Evolutionary conservation across 2,113 vertebrate genomes (phyloP), one percentile per base, ranked within the genome.

Genomic region (Tiliqua scincoides): DNA sequence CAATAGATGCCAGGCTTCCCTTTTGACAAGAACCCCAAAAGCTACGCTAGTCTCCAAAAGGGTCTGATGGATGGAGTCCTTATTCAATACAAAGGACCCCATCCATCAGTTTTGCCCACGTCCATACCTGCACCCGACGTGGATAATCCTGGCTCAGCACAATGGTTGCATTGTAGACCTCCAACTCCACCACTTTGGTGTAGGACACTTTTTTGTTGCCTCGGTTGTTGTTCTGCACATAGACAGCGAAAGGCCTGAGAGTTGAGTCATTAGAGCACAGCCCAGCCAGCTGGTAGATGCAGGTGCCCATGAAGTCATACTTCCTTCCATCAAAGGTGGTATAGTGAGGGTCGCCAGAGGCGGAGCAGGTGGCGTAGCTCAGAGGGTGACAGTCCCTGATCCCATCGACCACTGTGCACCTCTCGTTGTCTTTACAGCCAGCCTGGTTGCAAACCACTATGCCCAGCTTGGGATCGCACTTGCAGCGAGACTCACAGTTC

Each of bases 371-470:
- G 17, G 88, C 86, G 0, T 0, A 85, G 70, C 89, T 91, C 27
- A 68, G 21, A 6, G 96, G 93, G n/a, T 92, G 83, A 35, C 97
- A 97, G 27, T 85, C 91, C 1, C 85, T 37, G 52, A 96, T 87
- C 0, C 97, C 97, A 0, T 92, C 63, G 52, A 91, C 92, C 70
- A 96, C 6, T 0, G 8, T 1, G 12, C 97, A 98, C 23, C n/a
- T 79, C 76, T 97, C 92, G 0, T 91, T 90, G 0, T 0, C 0
- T 68, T 88, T 88, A 1, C 98, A 98, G 2, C 75, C 14, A 1
- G 83, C 89, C 1, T 95, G n/a, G 0, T 86, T 1, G 20, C 97
- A 98, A 32, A 30, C 70, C 72, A 96, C 93, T 72, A 94, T 43
- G 14, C 65, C 82, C 57, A 94, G 65, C 6, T 1, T 0, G 0